Conservation (phyloP, 2,797 vertebrate species). For the Acanthopagrus latus region DNA sequence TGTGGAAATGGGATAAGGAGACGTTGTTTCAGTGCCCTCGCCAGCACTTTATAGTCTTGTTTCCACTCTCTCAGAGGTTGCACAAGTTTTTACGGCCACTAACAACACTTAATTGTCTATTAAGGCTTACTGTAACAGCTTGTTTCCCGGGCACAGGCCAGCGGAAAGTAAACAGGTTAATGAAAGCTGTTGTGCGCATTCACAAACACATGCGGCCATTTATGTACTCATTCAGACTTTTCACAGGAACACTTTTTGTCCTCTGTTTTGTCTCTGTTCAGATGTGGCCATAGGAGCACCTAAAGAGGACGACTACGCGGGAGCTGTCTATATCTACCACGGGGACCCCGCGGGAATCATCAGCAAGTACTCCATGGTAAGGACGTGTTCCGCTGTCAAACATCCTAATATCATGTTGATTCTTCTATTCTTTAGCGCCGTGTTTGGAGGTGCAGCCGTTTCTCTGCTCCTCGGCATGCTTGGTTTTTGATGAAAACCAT, state of each 20-base stretch:
- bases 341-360: constrained; percentile 90
- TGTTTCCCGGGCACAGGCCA: constrained; percentile 64
- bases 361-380: constrained; percentile 95
- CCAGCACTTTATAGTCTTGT: constrained; percentile 77
- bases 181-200: constrained; percentile 46
- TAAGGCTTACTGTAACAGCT: constrained; percentile 74
- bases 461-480: background rate
- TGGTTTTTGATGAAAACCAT: constrained; percentile 20
- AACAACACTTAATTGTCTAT: constrained; percentile 82
- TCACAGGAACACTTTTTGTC: constrained; percentile 29
- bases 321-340: constrained; percentile 96
- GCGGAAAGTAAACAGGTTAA: constrained; percentile 69
- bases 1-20: constrained; percentile 62
- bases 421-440: too few relatives aligned
- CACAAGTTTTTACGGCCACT: constrained; percentile 74
- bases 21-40: constrained; percentile 65
- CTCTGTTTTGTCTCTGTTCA: constrained; percentile 66
- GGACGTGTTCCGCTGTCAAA: background rate
- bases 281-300: constrained; percentile 97
- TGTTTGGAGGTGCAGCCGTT: background rate
- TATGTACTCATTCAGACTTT: constrained; percentile 11
- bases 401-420: background rate
- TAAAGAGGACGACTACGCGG: constrained; percentile 93
- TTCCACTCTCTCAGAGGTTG: constrained; percentile 80
- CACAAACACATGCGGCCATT: constrained; percentile 25